These are phyloP conservation scores for Etheostoma cragini DNA, from an alignment of 2,113 vertebrate species.

Conservation along the genomic window DNA sequence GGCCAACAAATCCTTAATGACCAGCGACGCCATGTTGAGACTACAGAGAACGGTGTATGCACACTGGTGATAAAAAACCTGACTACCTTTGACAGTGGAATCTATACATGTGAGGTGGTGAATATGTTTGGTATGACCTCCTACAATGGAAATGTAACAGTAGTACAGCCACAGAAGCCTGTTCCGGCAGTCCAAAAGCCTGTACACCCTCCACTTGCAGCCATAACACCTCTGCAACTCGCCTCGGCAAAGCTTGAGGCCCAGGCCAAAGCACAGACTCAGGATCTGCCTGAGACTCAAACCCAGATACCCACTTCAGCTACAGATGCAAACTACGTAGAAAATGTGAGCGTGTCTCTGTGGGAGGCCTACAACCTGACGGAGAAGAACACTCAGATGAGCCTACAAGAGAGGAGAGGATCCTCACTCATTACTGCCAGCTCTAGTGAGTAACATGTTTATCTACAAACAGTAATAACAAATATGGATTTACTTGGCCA, in stretches of 20 bases:
- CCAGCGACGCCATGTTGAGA: conserved; percentile 84
- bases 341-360: conserved; percentile 70
- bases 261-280: conserved; percentile 15
- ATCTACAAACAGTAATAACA: neutral
- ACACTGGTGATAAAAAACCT: conserved; percentile 87
- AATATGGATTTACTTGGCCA: neutral
- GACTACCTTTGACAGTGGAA: conserved; percentile 84
- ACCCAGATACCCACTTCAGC: conserved; percentile 6
- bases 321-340: conserved; percentile 77
- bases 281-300: conserved; percentile 5
- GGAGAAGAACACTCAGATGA: conserved; percentile 61
- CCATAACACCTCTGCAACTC: conserved; percentile 72
- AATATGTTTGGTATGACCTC: conserved; percentile 89
- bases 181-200: conserved; percentile 39
- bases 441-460: conserved; percentile 70
- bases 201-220: conserved; percentile 56
- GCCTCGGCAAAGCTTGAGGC: conserved; percentile 39
- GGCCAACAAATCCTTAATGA: conserved; percentile 84
- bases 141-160: conserved; percentile 88
- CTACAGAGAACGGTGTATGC: conserved; percentile 86
- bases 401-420: conserved; percentile 70
- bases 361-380: conserved; percentile 80
- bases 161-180: conserved; percentile 67
- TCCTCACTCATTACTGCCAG: conserved; percentile 75
- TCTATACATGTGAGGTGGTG: conserved; percentile 90